These are phyloP conservation scores for Eospalax fontanierii DNA, from an alignment of 2,797 vertebrate species.

Conservation along the genomic window DNA sequence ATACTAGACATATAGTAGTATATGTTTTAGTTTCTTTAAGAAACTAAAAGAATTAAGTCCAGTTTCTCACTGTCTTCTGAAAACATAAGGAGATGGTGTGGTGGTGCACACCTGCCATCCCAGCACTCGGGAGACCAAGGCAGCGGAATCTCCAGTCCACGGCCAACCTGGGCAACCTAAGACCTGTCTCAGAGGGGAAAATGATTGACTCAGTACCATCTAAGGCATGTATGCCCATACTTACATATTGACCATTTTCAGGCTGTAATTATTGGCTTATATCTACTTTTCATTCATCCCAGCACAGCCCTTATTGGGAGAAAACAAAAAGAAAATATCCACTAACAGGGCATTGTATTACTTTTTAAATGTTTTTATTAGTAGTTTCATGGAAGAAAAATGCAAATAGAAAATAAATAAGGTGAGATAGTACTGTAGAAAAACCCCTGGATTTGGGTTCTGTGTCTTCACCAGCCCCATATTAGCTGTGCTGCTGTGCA, in stretches of 20 bases:
- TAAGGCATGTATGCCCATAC: neutral
- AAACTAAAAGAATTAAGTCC: neutral
- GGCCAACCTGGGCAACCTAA: neutral
- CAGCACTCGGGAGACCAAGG: neutral
- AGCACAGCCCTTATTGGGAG: neutral
- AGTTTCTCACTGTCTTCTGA: neutral
- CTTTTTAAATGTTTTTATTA: neutral
- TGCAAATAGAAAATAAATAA: neutral
- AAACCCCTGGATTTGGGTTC: neutral
- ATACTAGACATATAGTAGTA: no score
- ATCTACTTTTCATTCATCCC: neutral
- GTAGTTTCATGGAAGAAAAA: slow-evolving; percentile 27
- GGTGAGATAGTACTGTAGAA: neutral
- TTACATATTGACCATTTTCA: slow-evolving; percentile 17
- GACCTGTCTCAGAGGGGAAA: neutral
- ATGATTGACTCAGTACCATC: neutral
- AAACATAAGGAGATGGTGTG: neutral
- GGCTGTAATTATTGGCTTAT: neutral
- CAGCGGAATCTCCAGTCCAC: neutral
- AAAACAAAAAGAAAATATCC: neutral
- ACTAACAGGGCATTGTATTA: slow-evolving; percentile 5
- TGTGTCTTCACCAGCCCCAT: neutral
- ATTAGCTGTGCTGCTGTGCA: neutral
- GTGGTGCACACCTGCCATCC: neutral
- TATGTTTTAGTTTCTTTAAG: no score